A percentile compares a stretch with the other conserved stretches of the same genome.
Conservation (phyloP, 2,797 vertebrate species). For the Diplodus sargus region DNA sequence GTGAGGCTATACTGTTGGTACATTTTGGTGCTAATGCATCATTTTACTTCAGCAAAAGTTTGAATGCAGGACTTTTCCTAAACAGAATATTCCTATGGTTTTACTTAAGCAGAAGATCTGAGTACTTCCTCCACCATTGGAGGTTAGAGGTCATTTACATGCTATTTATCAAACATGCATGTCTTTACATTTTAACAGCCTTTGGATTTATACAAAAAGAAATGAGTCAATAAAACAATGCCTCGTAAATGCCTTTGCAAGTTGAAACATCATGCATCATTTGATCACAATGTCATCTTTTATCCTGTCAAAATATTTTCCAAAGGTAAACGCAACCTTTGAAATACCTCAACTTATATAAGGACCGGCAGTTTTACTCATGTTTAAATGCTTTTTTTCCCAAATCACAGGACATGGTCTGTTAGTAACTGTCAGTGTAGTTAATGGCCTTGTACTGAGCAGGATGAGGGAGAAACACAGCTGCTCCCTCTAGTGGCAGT, state of each 20-base stretch:
- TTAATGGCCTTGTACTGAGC: not conserved
- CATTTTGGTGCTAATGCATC: not conserved
- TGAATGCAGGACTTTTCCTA: not conserved
- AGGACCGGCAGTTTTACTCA: not conserved
- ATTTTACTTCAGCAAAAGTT: not conserved
- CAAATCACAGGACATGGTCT: not conserved
- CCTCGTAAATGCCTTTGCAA: not conserved
- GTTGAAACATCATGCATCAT: not conserved
- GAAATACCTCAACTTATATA: not conserved
- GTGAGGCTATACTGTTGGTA: not conserved
- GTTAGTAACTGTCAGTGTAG: not conserved
- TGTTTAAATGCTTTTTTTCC: not conserved
- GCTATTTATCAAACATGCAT: too few relatives aligned
- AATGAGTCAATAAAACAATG: not conserved
- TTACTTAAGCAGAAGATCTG: not conserved
- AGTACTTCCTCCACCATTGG: not conserved
- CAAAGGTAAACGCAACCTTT: not conserved
- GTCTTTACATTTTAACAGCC: not conserved
- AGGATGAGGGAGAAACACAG: not conserved
- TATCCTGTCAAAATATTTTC: not conserved
- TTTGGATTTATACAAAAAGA: not conserved
- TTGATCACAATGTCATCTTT: not conserved
- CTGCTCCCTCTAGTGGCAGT: conserved; percentile 45
- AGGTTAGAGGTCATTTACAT: not conserved
- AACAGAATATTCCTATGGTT: not conserved